Base-by-base conservation (phyloP, 2,113 vertebrate species). In the Barnardius zonarius region DNA sequence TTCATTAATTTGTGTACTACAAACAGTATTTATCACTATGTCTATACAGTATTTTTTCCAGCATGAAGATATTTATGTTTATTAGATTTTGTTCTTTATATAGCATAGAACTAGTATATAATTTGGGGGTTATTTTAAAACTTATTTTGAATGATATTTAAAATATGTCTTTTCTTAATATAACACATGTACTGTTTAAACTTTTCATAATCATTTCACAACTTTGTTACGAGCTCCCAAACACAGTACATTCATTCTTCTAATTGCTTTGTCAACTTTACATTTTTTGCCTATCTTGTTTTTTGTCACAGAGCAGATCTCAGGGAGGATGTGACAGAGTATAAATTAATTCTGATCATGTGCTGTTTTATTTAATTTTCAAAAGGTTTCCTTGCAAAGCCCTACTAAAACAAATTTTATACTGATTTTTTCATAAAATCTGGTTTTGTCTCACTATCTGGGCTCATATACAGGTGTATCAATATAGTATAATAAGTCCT, bases 361-460 rank as follows among this genome's bases (percentile, higher is more conserved):
- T 72, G 46, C 72, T 67, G 18, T 6, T 80, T 62, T 39, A 39
- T 67, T 76, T 2, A 5, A 70, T 70, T 95, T 95, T 94, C 66
- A 70, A 88, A 70, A 95, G 67, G 46, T 78, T 74, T 89, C 62
- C 79, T 83, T 86, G 72, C 64, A 83, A 88, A 94, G 25, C 41
- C 43, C n/a, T 81, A n/a, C 82, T 78, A 55, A 94, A 96, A 80
- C 54, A 90, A 86, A 91, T 93, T 88, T 67, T 23, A 52, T 93
- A 95, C 84, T 86, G 75, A 93, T 90, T 94, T 96, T 85, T 74
- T 88, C 57, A 74, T 90, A 83, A 86, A 86, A 84, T 72, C 33
- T 64, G 49, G 25, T 41, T 67, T 85, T 62, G 30, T 85, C 66
- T 89, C 74, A 62, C 70, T 63, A 12, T 43, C n/a, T 48, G 5